Conservation (phyloP, 1,140 invertebrate species). For the Geopemphigus sp. region DNA sequence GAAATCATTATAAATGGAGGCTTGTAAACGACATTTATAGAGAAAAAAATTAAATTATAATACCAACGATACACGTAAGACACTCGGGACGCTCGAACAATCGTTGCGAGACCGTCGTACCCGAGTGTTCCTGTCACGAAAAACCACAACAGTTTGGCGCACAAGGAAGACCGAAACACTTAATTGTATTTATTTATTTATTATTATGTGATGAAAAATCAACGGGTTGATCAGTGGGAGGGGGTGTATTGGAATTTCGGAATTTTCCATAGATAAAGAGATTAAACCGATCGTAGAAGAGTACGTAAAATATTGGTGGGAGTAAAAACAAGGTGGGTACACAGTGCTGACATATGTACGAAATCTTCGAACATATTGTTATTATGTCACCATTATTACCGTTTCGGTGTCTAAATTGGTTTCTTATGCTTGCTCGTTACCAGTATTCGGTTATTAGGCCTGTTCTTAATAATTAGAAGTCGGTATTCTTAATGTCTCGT, state of each 20-base stretch:
- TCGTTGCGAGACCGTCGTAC: conserved; percentile 15
- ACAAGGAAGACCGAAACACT: neutral
- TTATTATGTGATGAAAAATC: conserved; percentile 28
- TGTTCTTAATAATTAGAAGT: no score
- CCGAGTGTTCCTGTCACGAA: conserved; percentile 1
- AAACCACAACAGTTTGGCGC: conserved; percentile 14
- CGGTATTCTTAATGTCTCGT: no score
- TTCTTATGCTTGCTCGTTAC: no score
- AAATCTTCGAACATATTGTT: conserved; percentile 11
- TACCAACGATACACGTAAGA: neutral
- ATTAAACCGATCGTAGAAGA: neutral
- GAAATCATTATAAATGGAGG: conserved; percentile 13
- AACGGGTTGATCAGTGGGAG: conserved; percentile 36
- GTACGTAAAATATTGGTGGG: neutral
- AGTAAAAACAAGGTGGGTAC: conserved; percentile 25
- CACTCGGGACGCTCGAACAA: conserved; percentile 18
- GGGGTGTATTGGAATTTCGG: conserved; percentile 48
- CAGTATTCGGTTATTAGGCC: no score
- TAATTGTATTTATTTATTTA: conserved; percentile 34
- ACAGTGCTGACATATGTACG: conserved; percentile 41
- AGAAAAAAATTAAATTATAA: neutral
- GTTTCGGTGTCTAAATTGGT: no score
- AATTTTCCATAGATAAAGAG: conserved; percentile 50
- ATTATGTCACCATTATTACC: neutral
- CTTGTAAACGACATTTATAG: conserved; percentile 29